Percentiles rank a stretch among this genome's conserved stretches.
phyloP scores from a whole-genome alignment of 2,888 invertebrate species.

The Drosophila anomalata region DNA sequence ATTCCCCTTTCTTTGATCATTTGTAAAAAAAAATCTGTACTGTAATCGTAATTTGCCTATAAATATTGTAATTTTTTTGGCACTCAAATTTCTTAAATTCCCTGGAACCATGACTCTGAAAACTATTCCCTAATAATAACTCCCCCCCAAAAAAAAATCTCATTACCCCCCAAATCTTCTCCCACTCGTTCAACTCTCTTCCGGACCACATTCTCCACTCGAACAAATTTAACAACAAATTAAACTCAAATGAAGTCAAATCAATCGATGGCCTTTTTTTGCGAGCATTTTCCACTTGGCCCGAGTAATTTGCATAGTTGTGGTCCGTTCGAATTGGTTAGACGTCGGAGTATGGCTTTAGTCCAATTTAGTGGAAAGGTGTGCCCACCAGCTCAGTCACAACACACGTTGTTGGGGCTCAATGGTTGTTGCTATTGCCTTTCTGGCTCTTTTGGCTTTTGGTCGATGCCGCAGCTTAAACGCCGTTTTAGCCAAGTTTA shows the following conservation, averaged over 20 bases:
- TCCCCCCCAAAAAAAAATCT: background rate
- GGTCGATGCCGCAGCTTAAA: conserved; percentile 66
- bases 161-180: background rate
- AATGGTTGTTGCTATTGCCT: conserved; percentile 24
- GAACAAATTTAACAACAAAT: conserved; percentile 47
- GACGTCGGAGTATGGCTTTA: conserved; percentile 40
- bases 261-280: conserved; percentile 41
- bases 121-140: no score
- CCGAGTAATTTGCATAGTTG: conserved; percentile 66
- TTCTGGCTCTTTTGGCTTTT: conserved; percentile 40
- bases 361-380: conserved; percentile 63
- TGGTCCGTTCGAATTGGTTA: conserved; percentile 40
- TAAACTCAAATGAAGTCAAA: conserved; percentile 52
- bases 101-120: background rate
- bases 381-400: conserved; percentile 56
- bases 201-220: background rate
- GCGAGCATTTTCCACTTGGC: conserved; percentile 47
- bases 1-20: no score
- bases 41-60: background rate
- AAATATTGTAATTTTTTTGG: no score
- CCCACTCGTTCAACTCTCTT: conserved; percentile 3
- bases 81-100: no score
- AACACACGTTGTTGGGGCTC: conserved; percentile 45
- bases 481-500: conserved; percentile 64
- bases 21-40: no score